Conservation (phyloP, 2,113 vertebrate species). For the Blennius ocellaris region DNA sequence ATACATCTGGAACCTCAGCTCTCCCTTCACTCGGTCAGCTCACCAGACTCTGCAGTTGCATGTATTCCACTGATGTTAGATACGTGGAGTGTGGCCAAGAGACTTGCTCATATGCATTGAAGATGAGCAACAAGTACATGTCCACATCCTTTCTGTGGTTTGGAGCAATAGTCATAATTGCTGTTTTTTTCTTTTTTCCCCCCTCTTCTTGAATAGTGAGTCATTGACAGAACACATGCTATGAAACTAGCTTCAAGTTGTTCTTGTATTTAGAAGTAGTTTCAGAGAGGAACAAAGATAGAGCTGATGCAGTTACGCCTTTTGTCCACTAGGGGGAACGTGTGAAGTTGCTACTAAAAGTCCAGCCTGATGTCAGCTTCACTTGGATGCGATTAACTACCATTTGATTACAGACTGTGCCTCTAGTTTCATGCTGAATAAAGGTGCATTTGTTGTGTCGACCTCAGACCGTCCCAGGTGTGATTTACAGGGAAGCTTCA, state of each 20-base stretch:
- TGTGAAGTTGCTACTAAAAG: conserved; percentile 30
- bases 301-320: conserved; percentile 28
- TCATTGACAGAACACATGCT: conserved; percentile 28
- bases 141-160: conserved; percentile 63
- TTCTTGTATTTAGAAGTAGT: conserved; percentile 23
- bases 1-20: conserved; percentile 28
- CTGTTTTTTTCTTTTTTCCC: conserved; percentile 10
- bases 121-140: conserved; percentile 35
- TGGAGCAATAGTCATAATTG: conserved; percentile 26
- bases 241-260: conserved; percentile 19
- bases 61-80: conserved; percentile 26
- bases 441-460: background rate
- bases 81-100: conserved; percentile 4
- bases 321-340: conserved; percentile 66
- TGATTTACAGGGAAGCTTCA: no score
- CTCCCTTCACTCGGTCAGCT: background rate
- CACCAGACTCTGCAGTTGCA: background rate
- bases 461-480: no score
- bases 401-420: conserved; percentile 1
- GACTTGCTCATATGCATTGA: conserved; percentile 34
- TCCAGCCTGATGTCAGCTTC: conserved; percentile 6
- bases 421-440: background rate
- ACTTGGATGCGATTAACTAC: conserved; percentile 7
- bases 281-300: background rate
- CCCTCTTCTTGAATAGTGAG: conserved; percentile 5